phyloP scores from a whole-genome alignment of 2,888 invertebrate genomes.

The Oscheius sp. region DNA sequence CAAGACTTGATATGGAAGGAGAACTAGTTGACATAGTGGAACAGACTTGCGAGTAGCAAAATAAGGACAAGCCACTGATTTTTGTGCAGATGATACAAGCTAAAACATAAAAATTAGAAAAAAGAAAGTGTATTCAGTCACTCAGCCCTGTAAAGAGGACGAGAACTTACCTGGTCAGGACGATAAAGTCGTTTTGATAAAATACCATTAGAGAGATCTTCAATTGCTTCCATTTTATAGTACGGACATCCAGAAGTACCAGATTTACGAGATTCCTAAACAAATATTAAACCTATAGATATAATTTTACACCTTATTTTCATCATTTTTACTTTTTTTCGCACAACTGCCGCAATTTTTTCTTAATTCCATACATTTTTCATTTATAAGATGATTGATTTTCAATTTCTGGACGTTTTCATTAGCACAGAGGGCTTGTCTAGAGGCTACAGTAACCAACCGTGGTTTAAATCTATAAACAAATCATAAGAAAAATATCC shows the following conservation, averaged over 20 bases:
- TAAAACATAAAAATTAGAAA: neutral
- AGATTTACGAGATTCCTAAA: constrained; percentile 10
- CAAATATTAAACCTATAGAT: neutral
- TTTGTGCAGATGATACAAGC: constrained; percentile 76
- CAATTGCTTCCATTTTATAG: constrained; percentile 79
- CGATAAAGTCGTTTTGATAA: constrained; percentile 74
- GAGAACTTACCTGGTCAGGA: constrained; percentile 33
- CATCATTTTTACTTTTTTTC: constrained; percentile 32
- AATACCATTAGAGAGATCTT: constrained; percentile 75
- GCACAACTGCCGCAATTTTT: constrained; percentile 46
- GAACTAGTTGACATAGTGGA: constrained; percentile 82
- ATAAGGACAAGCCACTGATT: constrained; percentile 88
- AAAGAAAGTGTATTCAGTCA: neutral
- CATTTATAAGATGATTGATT: constrained; percentile 59
- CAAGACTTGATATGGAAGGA: constrained; percentile 77
- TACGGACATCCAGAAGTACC: constrained; percentile 79
- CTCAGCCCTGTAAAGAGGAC: neutral
- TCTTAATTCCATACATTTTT: constrained; percentile 68
- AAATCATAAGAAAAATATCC: neutral
- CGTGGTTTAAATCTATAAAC: constrained; percentile 59
- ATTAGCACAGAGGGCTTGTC: constrained; percentile 87
- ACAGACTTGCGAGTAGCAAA: constrained; percentile 88
- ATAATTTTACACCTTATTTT: constrained; percentile 26
- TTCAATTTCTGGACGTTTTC: constrained; percentile 78
- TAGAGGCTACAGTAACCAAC: constrained; percentile 66